Evolutionary conservation across 2,797 vertebrate genomes (phyloP).

Genomic region (Tapera naevia): DNA sequence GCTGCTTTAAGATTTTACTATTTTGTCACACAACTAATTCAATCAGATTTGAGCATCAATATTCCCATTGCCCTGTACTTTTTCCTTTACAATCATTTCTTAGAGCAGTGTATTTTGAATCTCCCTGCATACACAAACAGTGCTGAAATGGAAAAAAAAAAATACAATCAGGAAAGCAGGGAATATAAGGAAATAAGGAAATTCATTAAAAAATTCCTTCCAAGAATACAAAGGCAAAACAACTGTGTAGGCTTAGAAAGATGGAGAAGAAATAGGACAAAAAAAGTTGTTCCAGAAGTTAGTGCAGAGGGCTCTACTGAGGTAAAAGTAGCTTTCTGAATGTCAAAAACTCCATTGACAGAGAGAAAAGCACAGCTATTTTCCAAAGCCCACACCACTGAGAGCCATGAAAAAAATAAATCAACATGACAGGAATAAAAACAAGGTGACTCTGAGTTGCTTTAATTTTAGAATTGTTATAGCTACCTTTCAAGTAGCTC

Average conservation of each 20-base stretch:
- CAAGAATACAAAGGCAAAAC: neutral
- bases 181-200: neutral
- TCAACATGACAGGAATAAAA: neutral
- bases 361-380: neutral
- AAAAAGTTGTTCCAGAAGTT: neutral
- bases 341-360: too few species aligned
- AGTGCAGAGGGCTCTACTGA: neutral
- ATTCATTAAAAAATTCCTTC: neutral
- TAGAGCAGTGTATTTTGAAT: neutral
- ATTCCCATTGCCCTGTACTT: neutral
- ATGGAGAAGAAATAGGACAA: neutral
- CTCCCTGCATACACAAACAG: neutral
- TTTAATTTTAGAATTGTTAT: rapidly evolving
- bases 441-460: neutral
- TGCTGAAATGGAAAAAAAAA: neutral
- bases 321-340: neutral
- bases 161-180: neutral
- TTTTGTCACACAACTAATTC: neutral
- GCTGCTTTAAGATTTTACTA: neutral
- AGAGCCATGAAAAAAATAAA: neutral
- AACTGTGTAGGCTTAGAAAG: neutral
- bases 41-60: neutral
- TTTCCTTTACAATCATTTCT: neutral
- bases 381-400: neutral
- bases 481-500: neutral